Evolutionary conservation across 2,113 vertebrate species (phyloP).

Genomic region (Carlito syrichta): DNA sequence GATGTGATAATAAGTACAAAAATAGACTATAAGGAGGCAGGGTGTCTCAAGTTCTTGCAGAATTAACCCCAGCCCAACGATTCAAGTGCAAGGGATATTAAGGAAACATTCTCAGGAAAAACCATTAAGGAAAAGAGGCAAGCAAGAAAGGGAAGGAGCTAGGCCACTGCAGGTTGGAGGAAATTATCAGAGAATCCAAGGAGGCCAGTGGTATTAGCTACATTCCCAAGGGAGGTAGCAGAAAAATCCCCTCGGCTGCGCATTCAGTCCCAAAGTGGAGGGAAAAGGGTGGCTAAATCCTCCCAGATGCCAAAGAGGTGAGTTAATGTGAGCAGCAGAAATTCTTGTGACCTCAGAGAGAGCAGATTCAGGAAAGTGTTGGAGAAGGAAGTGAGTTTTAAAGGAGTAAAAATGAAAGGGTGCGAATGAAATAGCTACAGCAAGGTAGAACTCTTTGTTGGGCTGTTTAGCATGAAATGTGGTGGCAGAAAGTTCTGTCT

Average conservation of each 20-base stretch:
- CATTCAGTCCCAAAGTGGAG: fast-evolving
- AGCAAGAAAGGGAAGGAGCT: fast-evolving
- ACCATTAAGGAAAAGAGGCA: fast-evolving
- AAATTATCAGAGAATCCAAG: fast-evolving
- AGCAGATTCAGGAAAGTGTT: not conserved
- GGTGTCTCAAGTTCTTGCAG: not conserved
- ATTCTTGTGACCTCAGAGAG: not conserved
- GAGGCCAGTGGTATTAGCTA: fast-evolving
- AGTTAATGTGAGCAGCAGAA: not conserved
- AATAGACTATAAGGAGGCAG: fast-evolving
- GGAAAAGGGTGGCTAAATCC: not conserved
- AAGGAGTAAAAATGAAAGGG: fast-evolving
- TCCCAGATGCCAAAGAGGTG: fast-evolving
- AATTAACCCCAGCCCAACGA: no score
- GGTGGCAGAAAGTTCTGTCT: not conserved
- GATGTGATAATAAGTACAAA: not conserved
- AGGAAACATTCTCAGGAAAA: not conserved
- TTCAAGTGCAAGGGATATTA: fast-evolving
- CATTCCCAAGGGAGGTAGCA: not conserved
- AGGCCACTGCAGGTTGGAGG: fast-evolving
- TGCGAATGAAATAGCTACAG: fast-evolving
- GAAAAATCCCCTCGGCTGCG: fast-evolving
- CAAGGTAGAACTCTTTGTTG: no score
- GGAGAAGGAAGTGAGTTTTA: not conserved
- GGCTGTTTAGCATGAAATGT: not conserved